A percentile compares a stretch with the other conserved stretches of the same genome.
phyloP scores from a whole-genome alignment of 2,888 invertebrate genomes.

The Lasioglossum calceatum region DNA sequence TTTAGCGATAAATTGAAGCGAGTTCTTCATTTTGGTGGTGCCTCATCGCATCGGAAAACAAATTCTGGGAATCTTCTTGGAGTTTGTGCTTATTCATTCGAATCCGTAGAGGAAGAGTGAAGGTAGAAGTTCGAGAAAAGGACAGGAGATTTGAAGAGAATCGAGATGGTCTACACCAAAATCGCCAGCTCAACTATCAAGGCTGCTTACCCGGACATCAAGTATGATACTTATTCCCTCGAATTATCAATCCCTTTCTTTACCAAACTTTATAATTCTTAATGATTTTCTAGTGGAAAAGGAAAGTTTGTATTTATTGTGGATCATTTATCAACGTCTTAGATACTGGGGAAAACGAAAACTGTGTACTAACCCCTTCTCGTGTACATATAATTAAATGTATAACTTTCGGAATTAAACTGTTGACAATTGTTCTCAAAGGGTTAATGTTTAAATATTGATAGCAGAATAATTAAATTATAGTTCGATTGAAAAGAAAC shows the following conservation, averaged over 20 bases:
- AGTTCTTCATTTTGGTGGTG: slow-evolving; percentile 47
- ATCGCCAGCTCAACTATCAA: slow-evolving; percentile 70
- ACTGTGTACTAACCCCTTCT: no score
- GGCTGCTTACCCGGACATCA: slow-evolving; percentile 75
- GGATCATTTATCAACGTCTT: no score
- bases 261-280: neutral
- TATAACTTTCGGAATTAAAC: no score
- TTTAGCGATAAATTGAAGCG: neutral
- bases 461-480: neutral
- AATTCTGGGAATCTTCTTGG: slow-evolving; percentile 60
- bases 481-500: neutral
- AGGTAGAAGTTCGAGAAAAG: neutral
- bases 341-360: no score
- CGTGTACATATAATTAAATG: no score
- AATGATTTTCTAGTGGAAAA: neutral
- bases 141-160: slow-evolving; percentile 9
- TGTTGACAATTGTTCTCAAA: neutral
- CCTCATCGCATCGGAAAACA: slow-evolving; percentile 55
- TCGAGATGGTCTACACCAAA: slow-evolving; percentile 77
- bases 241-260: neutral
- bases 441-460: neutral
- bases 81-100: slow-evolving; percentile 29
- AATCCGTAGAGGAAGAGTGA: neutral
- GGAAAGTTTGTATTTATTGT: neutral
- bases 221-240: slow-evolving; percentile 61